phyloP scores from a whole-genome alignment of 35 echinoderm and acorn worm genomes.

The Eucidaris tribuloides region DNA sequence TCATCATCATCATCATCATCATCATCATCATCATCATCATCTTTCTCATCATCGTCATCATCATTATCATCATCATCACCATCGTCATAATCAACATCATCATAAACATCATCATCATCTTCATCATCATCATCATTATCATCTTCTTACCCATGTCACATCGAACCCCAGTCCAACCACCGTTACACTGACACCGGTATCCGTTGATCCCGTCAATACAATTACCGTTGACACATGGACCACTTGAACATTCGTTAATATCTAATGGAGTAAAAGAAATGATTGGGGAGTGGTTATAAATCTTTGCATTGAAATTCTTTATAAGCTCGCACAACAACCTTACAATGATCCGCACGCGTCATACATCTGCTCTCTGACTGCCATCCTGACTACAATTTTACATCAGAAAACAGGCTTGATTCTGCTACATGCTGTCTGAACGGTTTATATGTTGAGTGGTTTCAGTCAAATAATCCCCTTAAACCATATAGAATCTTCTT shows the following conservation, averaged over 20 bases:
- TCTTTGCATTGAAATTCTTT: too few species aligned
- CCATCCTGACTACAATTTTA: too few species aligned
- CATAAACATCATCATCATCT: too few species aligned
- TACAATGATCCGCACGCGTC: too few species aligned
- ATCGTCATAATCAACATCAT: background rate
- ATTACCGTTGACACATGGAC: background rate
- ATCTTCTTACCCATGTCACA: slow-evolving; percentile 6
- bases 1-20: background rate
- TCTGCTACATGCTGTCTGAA: too few species aligned
- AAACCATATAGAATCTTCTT: too few species aligned
- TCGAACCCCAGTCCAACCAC: background rate
- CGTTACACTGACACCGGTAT: background rate
- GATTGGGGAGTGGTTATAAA: background rate
- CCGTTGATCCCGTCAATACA: background rate
- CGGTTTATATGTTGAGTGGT: too few species aligned
- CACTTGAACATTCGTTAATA: background rate
- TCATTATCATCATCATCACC: background rate
- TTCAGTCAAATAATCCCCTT: too few species aligned
- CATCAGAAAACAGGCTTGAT: too few species aligned
- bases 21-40: background rate
- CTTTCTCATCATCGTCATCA: background rate
- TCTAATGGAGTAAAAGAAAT: background rate
- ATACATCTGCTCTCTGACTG: too few species aligned
- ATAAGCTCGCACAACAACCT: too few species aligned
- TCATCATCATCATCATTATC: too few species aligned